Evolutionary conservation across 2,888 invertebrate species (phyloP).

Genomic region (Biston betularia): DNA sequence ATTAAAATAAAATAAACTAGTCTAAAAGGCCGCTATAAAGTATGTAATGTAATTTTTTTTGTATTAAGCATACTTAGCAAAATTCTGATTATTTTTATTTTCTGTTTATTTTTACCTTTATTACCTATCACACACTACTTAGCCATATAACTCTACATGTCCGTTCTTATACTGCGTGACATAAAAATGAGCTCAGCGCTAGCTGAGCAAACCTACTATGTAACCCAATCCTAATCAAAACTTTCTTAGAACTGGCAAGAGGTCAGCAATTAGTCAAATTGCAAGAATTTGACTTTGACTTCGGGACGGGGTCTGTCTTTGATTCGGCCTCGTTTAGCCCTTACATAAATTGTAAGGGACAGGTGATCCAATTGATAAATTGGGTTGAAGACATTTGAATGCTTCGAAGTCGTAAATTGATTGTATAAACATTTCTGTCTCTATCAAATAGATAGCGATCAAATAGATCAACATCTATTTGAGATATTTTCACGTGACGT

Average conservation of each 20-base stretch:
- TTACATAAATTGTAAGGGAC: conserved; percentile 25
- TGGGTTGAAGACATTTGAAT: neutral
- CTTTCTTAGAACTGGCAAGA: conserved; percentile 57
- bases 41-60: no score
- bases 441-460: no score
- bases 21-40: no score
- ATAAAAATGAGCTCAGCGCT: neutral
- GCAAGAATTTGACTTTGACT: conserved; percentile 50
- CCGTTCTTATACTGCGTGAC: no score
- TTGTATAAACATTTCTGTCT: neutral
- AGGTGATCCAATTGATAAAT: conserved; percentile 5
- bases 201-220: neutral
- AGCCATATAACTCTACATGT: no score
- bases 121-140: neutral
- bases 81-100: no score
- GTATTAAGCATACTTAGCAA: no score
- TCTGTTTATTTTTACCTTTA: no score
- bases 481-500: no score
- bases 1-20: no score
- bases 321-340: conserved; percentile 6
- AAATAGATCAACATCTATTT: no score
- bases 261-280: conserved; percentile 69
- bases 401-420: neutral
- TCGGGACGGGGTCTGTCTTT: conserved; percentile 47
- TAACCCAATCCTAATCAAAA: conserved; percentile 34